These are phyloP conservation scores for Nomia melanderi DNA, from an alignment of 1,140 invertebrate genomes.

Conservation along the genomic window DNA sequence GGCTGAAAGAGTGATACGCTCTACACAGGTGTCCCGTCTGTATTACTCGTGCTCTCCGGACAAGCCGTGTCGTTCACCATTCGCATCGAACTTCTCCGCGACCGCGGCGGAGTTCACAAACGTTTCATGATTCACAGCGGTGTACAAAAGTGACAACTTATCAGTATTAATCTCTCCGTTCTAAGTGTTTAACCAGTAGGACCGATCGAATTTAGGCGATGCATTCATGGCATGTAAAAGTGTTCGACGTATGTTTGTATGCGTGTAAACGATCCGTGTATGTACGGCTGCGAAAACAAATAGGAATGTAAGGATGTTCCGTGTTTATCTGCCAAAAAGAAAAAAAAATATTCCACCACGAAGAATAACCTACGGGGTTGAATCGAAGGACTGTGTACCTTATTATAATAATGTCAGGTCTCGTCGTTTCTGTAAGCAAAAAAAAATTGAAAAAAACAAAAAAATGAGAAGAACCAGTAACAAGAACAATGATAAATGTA, in stretches of 20 bases:
- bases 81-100: neutral
- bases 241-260: conserved; percentile 34
- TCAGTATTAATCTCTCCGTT: conserved; percentile 64
- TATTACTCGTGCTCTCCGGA: conserved; percentile 8
- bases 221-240: conserved; percentile 29
- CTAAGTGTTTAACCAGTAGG: conserved; percentile 52
- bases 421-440: conserved; percentile 27
- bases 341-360: conserved; percentile 12
- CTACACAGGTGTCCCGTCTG: neutral
- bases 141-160: conserved; percentile 49
- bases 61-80: neutral
- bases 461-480: too few relatives aligned
- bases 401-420: conserved; percentile 37
- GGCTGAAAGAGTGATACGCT: neutral
- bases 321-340: conserved; percentile 36
- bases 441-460: conserved; percentile 4
- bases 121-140: neutral
- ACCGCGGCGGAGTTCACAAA: neutral
- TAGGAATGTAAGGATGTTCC: conserved; percentile 18
- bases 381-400: conserved; percentile 11
- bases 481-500: conserved; percentile 20
- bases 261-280: conserved; percentile 4
- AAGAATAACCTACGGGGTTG: conserved; percentile 18
- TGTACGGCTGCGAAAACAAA: conserved; percentile 8
- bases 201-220: conserved; percentile 19